Evolutionary conservation across 2,797 vertebrate genomes (phyloP).

Genomic region (Meda fulgida): DNA sequence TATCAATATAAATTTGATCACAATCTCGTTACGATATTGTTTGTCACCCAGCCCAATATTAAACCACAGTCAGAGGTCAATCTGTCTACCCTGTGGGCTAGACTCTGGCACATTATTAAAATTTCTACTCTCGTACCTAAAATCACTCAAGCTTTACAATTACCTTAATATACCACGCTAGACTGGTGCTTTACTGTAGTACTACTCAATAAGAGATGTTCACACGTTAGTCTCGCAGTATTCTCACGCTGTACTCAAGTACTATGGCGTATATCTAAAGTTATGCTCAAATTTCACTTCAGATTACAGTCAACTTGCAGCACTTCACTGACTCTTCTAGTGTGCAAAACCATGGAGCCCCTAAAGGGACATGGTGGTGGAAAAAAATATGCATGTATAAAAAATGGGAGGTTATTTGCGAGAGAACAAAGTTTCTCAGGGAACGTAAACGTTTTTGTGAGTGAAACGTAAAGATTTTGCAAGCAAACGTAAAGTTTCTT

Average conservation of each 20-base stretch:
- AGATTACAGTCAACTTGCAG: not conserved
- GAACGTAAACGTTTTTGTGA: no score
- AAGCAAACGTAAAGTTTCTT: no score
- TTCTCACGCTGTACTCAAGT: not conserved
- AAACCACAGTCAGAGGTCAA: slow-evolving; percentile 5
- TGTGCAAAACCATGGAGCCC: no score
- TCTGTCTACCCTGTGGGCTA: not conserved
- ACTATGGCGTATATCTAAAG: not conserved
- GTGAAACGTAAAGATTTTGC: no score
- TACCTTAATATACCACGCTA: not conserved
- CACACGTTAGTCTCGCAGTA: not conserved
- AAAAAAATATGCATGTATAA: no score
- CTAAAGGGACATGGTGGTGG: no score
- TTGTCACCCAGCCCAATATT: not conserved
- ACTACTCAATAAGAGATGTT: no score
- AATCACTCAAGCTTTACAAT: not conserved
- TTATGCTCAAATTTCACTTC: not conserved
- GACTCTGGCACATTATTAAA: not conserved
- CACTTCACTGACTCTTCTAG: not conserved
- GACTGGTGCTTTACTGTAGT: not conserved
- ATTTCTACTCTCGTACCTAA: not conserved
- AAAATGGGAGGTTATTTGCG: no score
- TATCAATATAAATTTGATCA: no score
- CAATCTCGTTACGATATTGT: no score
- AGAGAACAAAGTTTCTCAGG: no score